A percentile compares a stretch with the other conserved stretches of the same genome.
These are phyloP conservation scores for Condylura cristata DNA, from an alignment of 2,113 vertebrate genomes.

Conservation along the genomic window DNA sequence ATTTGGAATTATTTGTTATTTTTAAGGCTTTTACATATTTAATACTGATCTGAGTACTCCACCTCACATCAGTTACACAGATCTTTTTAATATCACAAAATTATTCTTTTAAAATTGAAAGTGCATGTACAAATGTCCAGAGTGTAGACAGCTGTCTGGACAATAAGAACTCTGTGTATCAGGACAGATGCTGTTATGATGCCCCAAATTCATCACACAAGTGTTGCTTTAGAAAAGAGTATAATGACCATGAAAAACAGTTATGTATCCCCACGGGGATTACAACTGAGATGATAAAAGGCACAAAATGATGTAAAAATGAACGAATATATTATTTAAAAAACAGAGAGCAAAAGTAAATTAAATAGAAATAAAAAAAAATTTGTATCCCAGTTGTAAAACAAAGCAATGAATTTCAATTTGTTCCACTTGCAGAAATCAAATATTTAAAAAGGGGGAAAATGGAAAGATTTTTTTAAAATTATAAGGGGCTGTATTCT, in stretches of 20 bases:
- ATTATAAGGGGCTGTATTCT: background rate
- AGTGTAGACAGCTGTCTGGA: conserved; percentile 68
- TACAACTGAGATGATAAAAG: no score
- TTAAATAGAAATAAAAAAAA: no score
- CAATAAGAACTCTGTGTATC: conserved; percentile 43
- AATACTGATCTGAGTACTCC: background rate
- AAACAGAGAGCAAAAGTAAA: no score
- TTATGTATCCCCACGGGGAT: background rate
- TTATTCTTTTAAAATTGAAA: conserved; percentile 53
- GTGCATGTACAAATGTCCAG: conserved; percentile 42
- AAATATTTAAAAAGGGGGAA: background rate
- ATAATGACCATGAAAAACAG: conserved; percentile 22
- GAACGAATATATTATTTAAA: no score
- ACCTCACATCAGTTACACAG: conserved; percentile 26
- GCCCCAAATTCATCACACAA: conserved; percentile 39
- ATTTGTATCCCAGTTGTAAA: background rate
- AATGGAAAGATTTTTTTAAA: background rate
- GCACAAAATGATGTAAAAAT: no score
- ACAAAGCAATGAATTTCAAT: conserved; percentile 10
- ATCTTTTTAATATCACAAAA: conserved; percentile 32
- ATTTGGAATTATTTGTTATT: background rate
- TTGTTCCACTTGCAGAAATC: background rate
- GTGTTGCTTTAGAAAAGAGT: conserved; percentile 44
- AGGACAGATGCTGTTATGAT: conserved; percentile 54
- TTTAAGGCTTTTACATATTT: background rate